These are phyloP conservation scores for Danaus melanippus DNA, from an alignment of 1,140 invertebrate species.

Conservation along the genomic window DNA sequence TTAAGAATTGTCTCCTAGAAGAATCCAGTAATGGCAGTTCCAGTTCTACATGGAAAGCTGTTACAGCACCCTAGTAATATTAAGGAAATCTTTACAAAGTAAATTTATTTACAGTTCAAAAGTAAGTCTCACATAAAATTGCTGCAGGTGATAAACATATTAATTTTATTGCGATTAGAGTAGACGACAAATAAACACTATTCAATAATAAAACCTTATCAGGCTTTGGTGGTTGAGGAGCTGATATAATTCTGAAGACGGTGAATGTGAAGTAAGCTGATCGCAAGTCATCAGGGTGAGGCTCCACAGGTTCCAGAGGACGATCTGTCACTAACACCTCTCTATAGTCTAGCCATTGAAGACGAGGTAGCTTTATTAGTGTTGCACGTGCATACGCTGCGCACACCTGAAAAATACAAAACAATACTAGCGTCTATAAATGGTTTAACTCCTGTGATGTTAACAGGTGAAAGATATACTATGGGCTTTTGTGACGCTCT, in stretches of 20 bases:
- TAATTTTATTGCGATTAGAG: too few relatives aligned
- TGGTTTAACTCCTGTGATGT: neutral
- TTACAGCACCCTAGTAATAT: conserved; percentile 36
- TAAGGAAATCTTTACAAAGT: too few relatives aligned
- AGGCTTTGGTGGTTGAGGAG: conserved; percentile 49
- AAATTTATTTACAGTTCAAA: too few relatives aligned
- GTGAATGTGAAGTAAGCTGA: conserved; percentile 55
- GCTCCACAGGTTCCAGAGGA: conserved; percentile 33
- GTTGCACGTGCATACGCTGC: conserved; percentile 41
- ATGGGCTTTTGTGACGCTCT: too few relatives aligned
- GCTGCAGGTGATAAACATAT: too few relatives aligned
- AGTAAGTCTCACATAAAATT: too few relatives aligned
- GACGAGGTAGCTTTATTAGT: conserved; percentile 29
- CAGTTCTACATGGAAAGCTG: conserved; percentile 58
- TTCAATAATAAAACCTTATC: conserved; percentile 41
- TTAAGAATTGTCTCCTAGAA: conserved; percentile 47
- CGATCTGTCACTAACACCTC: conserved; percentile 40
- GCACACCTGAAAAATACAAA: conserved; percentile 31
- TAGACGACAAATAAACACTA: too few relatives aligned
- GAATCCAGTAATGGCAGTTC: conserved; percentile 59
- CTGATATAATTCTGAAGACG: conserved; percentile 55
- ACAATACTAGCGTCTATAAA: neutral
- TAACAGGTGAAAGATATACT: too few relatives aligned
- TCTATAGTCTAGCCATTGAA: conserved; percentile 49
- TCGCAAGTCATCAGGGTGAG: conserved; percentile 52